Percentiles rank a stretch among this genome's conserved stretches.
These are phyloP conservation scores for Hyperoplus immaculatus DNA, from an alignment of 2,797 vertebrate species.

Conservation along the genomic window DNA sequence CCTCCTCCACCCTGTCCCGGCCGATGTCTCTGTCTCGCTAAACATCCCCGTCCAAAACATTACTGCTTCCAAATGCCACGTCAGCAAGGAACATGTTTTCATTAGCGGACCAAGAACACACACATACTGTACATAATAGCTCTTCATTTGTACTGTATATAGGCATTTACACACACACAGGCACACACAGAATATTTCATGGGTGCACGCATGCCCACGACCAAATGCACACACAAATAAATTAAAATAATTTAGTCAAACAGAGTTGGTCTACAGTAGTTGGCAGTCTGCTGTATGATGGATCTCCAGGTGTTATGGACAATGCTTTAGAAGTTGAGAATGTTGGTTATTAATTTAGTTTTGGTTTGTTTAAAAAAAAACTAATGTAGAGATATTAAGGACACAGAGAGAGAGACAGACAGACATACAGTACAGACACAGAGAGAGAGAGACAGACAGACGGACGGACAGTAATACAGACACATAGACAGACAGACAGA, in stretches of 20 bases:
- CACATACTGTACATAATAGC: neutral
- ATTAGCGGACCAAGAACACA: constrained; percentile 43
- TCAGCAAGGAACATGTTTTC: constrained; percentile 52
- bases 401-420: constrained; percentile 49
- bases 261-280: constrained; percentile 29
- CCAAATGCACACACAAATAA: neutral
- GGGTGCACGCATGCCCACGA: neutral
- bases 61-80: constrained; percentile 51
- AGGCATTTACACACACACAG: constrained; percentile 1
- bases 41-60: constrained; percentile 53
- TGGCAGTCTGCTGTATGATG: constrained; percentile 43
- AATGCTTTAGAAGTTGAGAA: too few relatives aligned
- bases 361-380: too few relatives aligned
- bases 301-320: constrained; percentile 39
- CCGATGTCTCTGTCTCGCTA: constrained; percentile 54
- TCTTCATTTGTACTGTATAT: too few relatives aligned
- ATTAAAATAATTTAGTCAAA: too few relatives aligned
- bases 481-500: constrained; percentile 38
- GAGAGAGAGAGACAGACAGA: constrained; percentile 33
- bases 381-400: constrained; percentile 33
- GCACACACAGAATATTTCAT: constrained; percentile 3
- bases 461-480: constrained; percentile 35
- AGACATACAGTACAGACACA: constrained; percentile 33
- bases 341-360: too few relatives aligned
- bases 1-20: constrained; percentile 55